Conservation (phyloP, 1,140 invertebrate species). For the Drosophila sechellia region DNA sequence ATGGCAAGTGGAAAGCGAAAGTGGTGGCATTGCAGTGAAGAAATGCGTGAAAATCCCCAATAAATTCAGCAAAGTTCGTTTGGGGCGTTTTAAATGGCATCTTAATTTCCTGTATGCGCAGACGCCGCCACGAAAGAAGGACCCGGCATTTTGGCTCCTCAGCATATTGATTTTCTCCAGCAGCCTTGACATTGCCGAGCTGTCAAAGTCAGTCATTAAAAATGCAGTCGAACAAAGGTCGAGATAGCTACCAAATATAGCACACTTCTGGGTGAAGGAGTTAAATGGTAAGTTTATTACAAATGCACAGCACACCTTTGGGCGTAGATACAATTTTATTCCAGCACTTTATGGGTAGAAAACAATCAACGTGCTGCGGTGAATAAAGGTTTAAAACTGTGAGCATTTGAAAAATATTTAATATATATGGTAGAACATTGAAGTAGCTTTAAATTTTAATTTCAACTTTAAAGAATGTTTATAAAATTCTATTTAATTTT, state of each 20-base stretch:
- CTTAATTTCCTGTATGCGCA: conserved; percentile 55
- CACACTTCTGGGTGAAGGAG: conserved; percentile 36
- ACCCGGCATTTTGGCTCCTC: conserved; percentile 22
- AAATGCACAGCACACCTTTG: conserved; percentile 17
- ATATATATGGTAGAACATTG: background rate
- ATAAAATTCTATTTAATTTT: too few relatives aligned
- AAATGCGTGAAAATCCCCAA: conserved; percentile 1
- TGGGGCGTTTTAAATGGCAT: conserved; percentile 39
- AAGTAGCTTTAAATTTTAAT: background rate
- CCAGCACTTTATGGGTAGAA: conserved; percentile 1
- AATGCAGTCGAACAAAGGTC: conserved; percentile 31
- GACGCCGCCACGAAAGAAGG: conserved; percentile 28
- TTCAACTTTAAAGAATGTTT: too few relatives aligned
- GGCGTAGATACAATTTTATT: background rate
- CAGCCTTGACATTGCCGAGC: conserved; percentile 42
- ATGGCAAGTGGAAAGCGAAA: background rate
- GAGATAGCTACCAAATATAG: conserved; percentile 29
- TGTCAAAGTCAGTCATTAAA: conserved; percentile 39
- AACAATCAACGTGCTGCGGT: background rate
- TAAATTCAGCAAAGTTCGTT: conserved; percentile 25
- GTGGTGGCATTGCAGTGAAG: background rate
- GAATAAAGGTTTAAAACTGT: too few relatives aligned
- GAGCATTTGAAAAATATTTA: background rate
- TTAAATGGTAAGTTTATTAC: background rate
- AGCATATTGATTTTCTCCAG: conserved; percentile 38